phyloP scores from a whole-genome alignment of 23 tunicate genomes.

The Halocynthia roretzi region DNA sequence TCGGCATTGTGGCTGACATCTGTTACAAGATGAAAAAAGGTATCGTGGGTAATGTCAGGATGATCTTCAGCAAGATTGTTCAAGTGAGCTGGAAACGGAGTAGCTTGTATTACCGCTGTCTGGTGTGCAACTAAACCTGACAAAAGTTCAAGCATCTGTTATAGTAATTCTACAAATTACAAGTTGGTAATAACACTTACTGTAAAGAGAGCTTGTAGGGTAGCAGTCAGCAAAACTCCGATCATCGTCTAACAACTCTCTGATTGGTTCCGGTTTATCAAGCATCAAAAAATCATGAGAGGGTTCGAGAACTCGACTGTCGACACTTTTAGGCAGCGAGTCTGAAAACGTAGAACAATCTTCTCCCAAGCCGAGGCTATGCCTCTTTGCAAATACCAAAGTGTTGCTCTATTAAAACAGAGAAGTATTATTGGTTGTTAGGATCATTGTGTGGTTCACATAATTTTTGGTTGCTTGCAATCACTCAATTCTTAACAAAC shows the following conservation, averaged over 20 bases:
- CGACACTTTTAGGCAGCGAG: not conserved
- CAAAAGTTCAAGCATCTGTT: not conserved
- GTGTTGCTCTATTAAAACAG: too few relatives aligned
- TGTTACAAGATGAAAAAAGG: too few relatives aligned
- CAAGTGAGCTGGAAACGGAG: not conserved
- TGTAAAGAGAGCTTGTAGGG: not conserved
- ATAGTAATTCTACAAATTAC: too few relatives aligned
- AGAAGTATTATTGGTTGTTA: too few relatives aligned
- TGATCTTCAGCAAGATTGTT: not conserved
- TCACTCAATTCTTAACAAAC: too few relatives aligned
- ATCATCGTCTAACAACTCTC: not conserved
- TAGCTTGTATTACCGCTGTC: not conserved
- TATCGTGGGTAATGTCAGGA: not conserved
- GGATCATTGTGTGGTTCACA: too few relatives aligned
- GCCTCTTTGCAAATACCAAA: too few relatives aligned
- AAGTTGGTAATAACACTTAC: not conserved
- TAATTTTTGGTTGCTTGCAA: too few relatives aligned
- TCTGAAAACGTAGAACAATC: too few relatives aligned
- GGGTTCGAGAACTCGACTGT: not conserved
- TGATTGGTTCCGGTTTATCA: not conserved
- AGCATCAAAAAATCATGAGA: conserved; percentile 3
- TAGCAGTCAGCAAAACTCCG: not conserved
- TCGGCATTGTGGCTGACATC: too few relatives aligned
- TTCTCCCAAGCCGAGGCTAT: too few relatives aligned
- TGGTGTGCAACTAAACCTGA: not conserved